These are phyloP conservation scores for Caiman crocodilus DNA, from an alignment of 2,797 vertebrate genomes.

Conservation along the genomic window DNA sequence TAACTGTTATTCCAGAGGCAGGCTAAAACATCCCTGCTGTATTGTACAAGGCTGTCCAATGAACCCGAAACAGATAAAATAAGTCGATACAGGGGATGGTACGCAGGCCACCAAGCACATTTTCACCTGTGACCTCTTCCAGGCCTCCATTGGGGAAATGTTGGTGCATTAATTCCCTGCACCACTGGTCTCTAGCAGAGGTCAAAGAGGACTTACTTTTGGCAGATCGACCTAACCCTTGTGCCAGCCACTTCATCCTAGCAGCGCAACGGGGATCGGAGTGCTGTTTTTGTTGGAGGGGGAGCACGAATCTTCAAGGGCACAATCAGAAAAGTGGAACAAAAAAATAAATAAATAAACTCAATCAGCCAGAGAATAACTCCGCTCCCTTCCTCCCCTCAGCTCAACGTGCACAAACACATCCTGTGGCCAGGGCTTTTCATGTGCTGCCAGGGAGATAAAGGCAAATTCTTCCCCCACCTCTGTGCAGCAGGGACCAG, in stretches of 20 bases:
- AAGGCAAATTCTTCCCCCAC: slow-evolving; percentile 11
- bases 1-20: background rate
- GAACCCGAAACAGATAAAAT: accelerated
- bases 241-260: background rate
- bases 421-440: slow-evolving; percentile 52
- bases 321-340: background rate
- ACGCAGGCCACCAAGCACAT: background rate
- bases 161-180: accelerated
- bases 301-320: background rate
- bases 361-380: background rate
- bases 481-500: background rate
- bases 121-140: accelerated
- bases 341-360: background rate
- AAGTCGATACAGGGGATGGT: background rate
- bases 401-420: slow-evolving; percentile 56
- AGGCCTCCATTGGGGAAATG: background rate
- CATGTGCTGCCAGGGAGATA: slow-evolving; percentile 68
- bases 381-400: background rate
- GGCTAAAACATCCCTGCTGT: background rate
- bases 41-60: background rate
- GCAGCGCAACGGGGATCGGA: accelerated
- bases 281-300: background rate
- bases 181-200: accelerated
- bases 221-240: accelerated
- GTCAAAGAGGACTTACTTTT: background rate